Evolutionary conservation across 2,113 vertebrate species (phyloP), one percentile per base, ranked within the genome.

Genomic region (Phainopepla nitens): DNA sequence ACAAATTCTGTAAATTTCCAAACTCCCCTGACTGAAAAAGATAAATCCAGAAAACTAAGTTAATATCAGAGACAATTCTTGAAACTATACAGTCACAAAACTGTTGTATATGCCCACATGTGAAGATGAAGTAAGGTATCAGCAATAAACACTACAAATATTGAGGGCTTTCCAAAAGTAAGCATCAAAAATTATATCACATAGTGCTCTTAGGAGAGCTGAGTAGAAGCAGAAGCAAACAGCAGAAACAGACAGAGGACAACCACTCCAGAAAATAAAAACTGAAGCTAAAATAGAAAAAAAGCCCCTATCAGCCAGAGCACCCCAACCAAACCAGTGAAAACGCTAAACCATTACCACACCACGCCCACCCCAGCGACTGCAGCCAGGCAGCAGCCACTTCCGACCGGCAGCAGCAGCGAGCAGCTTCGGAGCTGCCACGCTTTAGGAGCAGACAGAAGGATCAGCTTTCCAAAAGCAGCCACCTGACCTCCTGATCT

Each of bases 371-470:
- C 16, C 12, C 28, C 58, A 60, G 7, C 21, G 45, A 29, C 24
- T 57, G 71, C 45, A 70, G 75, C 33, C 62, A 69, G 82, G 65
- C 54, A 60, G 20, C 65, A 17, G 79, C 28, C 64, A 45, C 57
- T 76, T 72, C 89, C 85, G 9, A 82, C 9, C 50, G 62, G 87
- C 49, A 82, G 76, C 76, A 81, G 75, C 44, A 27, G 58, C 33
- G 9, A 75, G 39, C 82, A 45, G 73, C 36, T 65, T 19, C 57
- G 56, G 62, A 84, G 60, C 49, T 41, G 44, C 83, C 69, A 49
- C 0, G 2, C 65, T 51, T 65, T 1, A 57, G 3, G 1, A 57
- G 82, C 47, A 36, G 25, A 36, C 4, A 0, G 1, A 41, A 60
- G 11, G 5, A 64, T 45, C 1, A 18, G 15, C 5, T 29, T 64